A percentile compares a stretch with the other conserved stretches of the same genome.
These are phyloP conservation scores for Toxotes lorentzi DNA, from an alignment of 2,797 vertebrate species.

Conservation along the genomic window DNA sequence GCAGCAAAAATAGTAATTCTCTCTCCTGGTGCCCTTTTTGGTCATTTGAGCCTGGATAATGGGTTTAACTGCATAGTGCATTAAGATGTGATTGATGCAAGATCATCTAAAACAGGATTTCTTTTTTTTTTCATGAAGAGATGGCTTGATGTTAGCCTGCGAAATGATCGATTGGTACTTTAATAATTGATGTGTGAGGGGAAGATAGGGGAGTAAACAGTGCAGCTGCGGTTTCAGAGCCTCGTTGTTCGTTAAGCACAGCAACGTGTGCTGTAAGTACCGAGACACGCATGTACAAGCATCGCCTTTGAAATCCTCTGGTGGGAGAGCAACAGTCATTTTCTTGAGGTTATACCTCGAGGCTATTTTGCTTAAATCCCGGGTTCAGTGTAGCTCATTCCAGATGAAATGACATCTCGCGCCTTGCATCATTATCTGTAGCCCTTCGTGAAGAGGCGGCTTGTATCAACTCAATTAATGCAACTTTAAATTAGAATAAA, in stretches of 20 bases:
- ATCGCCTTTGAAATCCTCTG: slow-evolving; percentile 76
- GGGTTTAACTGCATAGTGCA: slow-evolving; percentile 59
- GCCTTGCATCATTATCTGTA: slow-evolving; percentile 59
- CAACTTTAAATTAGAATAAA: slow-evolving; percentile 37
- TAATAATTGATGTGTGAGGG: slow-evolving; percentile 88
- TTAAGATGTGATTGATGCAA: slow-evolving; percentile 76
- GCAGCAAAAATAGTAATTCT: slow-evolving; percentile 31
- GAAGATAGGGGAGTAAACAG: slow-evolving; percentile 81
- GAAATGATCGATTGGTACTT: slow-evolving; percentile 86
- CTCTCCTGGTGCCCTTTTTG: slow-evolving; percentile 12
- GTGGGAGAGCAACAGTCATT: slow-evolving; percentile 78
- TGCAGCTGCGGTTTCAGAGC: slow-evolving; percentile 81
- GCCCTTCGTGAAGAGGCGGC: slow-evolving; percentile 7
- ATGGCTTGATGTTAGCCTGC: slow-evolving; percentile 81
- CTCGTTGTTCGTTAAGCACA: slow-evolving; percentile 82
- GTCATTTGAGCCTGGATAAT: slow-evolving; percentile 53
- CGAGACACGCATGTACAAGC: slow-evolving; percentile 69
- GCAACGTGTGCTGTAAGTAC: slow-evolving; percentile 77
- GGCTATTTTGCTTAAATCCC: slow-evolving; percentile 73
- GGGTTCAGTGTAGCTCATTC: slow-evolving; percentile 49
- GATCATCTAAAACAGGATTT: slow-evolving; percentile 77
- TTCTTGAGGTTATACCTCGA: slow-evolving; percentile 75
- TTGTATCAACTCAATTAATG: slow-evolving; percentile 10
- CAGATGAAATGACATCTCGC: slow-evolving; percentile 68
- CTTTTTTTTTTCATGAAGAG: slow-evolving; percentile 71